Base-by-base conservation (phyloP, 2,113 vertebrate species). In the Symphodus melops region DNA sequence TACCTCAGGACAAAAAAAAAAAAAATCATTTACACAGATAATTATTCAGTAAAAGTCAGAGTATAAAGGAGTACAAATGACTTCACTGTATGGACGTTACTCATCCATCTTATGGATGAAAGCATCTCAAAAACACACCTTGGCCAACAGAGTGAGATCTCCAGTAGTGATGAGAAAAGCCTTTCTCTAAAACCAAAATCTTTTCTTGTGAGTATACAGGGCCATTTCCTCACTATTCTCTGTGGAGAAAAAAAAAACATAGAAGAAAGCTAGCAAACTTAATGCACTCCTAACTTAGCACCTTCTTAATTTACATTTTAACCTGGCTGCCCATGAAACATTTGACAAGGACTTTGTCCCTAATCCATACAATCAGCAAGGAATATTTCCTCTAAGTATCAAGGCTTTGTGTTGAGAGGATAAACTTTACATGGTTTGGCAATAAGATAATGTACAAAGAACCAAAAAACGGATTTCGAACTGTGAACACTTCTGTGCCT, bases 341-440 rank as follows among this genome's bases (percentile, higher is more conserved):
- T 57, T 68, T 78, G 64, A 83, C 62, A 79, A 73, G 77, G 81
- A 84, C 83, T 85, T 72, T 66, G 83, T 88, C 77, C 84, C 57
- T 6, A 42, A 79, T 82, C 85, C 72, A 89, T 88, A 89, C 86
- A 89, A 90, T 91, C 88, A 90, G 77, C 88, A 91, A 92, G 87
- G 88, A 92, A 91, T 82, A 89, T 88, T 91, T 90, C 82, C 90
- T 83, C 41, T 75, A 89, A 88, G 88, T 89, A 88, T 88, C 91
- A 91, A 94, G 92, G 92, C 92, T 92, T 91, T 89, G 84, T 89
- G 92, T 86, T 85, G 60, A 87, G 75, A 86, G 72, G 72, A 88
- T 72, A 78, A 84, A 89, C 88, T 88, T 74, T 87, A 87, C 88
- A 86, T 68, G 67, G 82, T 91, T 94, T 92, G 84, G 87, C 87